phyloP scores from a whole-genome alignment of 2,113 vertebrate species.

The Carlito syrichta region DNA sequence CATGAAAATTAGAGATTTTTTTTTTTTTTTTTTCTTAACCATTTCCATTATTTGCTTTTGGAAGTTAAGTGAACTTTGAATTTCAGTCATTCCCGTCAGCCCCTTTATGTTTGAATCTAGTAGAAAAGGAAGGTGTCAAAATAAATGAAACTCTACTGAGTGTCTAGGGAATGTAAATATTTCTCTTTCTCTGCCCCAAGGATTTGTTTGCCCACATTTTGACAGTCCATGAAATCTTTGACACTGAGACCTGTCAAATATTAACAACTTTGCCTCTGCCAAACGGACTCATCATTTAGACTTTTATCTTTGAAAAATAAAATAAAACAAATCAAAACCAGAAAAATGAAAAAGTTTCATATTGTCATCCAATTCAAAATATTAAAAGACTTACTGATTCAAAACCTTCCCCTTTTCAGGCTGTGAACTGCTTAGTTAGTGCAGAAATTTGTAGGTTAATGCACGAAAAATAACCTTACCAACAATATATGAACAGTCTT shows the following conservation, averaged over 20 bases:
- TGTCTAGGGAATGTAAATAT: constrained; percentile 92
- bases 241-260: constrained; percentile 94
- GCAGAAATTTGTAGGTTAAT: background rate
- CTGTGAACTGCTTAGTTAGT: background rate
- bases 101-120: constrained; percentile 85
- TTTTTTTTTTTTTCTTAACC: constrained; percentile 47
- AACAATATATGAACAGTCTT: background rate
- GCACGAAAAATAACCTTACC: background rate
- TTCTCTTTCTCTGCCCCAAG: constrained; percentile 86
- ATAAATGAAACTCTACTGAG: constrained; percentile 85
- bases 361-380: constrained; percentile 79
- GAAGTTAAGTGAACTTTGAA: constrained; percentile 83
- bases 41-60: constrained; percentile 69
- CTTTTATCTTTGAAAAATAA: constrained; percentile 75
- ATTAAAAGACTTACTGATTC: constrained; percentile 59
- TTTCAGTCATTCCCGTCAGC: constrained; percentile 89
- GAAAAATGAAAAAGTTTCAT: constrained; percentile 76
- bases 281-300: constrained; percentile 80
- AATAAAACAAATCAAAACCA: background rate
- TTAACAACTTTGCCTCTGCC: constrained; percentile 82
- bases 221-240: constrained; percentile 90
- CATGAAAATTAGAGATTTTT: constrained; percentile 7
- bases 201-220: constrained; percentile 90
- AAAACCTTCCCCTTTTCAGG: background rate
- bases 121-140: constrained; percentile 92